Base-by-base conservation (phyloP, 2,888 invertebrate genomes). In the Argynnis bischoffii region DNA sequence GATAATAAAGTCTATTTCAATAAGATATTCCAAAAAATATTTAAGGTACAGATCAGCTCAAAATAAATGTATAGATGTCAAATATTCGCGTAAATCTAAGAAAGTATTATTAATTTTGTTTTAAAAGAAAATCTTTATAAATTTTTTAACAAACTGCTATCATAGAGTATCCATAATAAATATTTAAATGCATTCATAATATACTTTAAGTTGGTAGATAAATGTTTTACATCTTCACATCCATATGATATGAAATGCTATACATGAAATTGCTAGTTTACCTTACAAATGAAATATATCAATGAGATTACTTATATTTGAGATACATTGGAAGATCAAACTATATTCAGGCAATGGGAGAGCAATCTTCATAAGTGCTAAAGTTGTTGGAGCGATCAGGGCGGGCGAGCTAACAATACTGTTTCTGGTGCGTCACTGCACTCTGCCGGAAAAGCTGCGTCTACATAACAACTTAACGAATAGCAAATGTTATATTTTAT, bases 331-430 rank as follows among this genome's bases (percentile, higher is more conserved):
- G 55, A 60, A 64, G 61, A 69, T 69, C 57, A 55, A 67, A 55
- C 60, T 80, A 78, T 76, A 77, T 75, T 77, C 76, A 74, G 77
- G 70, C 79, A 80, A 81, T 79, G 75, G 74, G 73, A 78, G 80
- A 77, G 78, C 82, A 88, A 89, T 88, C 84, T 86, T 83, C 79
- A 81, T 81, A 84, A 86, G 85, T 87, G 83, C 82, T 77, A 75
- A 79, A 83, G 81, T 82, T 81, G 81, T 78, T 79, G 79, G 76
- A 78, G 79, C 79, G 81, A 79, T 80, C 78, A 78, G 76, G 76
- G 77, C 76, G 72, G 57, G 77, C 76, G 72, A 78, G 79, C 81
- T 81, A 82, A 82, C 84, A 84, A 82, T 81, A 81, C 82, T 79
- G 81, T 80, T 81, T 77, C 77, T 80, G 75, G 77, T 81, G 77